phyloP scores from a whole-genome alignment of 2,113 vertebrate species.

The Pantherophis guttatus region DNA sequence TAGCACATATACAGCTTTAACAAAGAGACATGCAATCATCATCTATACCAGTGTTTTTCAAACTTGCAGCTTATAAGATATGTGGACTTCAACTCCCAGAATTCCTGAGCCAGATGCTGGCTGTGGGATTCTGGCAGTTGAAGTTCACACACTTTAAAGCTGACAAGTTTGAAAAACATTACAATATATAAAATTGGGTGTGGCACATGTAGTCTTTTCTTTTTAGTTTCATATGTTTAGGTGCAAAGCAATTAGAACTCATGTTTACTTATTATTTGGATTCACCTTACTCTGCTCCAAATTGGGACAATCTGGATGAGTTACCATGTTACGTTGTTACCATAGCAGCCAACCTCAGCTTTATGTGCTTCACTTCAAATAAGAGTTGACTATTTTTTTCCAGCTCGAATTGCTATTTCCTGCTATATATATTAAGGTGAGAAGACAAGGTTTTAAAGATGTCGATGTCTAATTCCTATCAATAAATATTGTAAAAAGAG shows the following conservation, averaged over 20 bases:
- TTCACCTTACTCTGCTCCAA: background rate
- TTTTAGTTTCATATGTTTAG: background rate
- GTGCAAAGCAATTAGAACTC: background rate
- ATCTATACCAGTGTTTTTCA: background rate
- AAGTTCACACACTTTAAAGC: background rate
- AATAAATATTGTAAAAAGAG: background rate
- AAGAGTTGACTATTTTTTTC: background rate
- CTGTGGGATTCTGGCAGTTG: background rate
- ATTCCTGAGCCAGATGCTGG: background rate
- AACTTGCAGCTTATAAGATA: background rate
- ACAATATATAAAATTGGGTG: background rate
- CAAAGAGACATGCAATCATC: background rate
- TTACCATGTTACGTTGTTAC: slow-evolving; percentile 2
- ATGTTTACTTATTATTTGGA: background rate
- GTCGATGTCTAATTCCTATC: background rate
- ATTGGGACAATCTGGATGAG: background rate
- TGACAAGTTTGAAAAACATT: background rate
- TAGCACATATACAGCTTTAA: background rate
- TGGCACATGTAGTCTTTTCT: background rate
- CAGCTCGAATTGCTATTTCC: background rate
- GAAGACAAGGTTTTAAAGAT: background rate
- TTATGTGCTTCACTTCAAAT: background rate
- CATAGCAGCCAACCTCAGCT: background rate
- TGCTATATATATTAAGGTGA: background rate
- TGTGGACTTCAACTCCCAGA: background rate